Conservation (phyloP, 1,140 invertebrate genomes). For the Hormaphis cornu region DNA sequence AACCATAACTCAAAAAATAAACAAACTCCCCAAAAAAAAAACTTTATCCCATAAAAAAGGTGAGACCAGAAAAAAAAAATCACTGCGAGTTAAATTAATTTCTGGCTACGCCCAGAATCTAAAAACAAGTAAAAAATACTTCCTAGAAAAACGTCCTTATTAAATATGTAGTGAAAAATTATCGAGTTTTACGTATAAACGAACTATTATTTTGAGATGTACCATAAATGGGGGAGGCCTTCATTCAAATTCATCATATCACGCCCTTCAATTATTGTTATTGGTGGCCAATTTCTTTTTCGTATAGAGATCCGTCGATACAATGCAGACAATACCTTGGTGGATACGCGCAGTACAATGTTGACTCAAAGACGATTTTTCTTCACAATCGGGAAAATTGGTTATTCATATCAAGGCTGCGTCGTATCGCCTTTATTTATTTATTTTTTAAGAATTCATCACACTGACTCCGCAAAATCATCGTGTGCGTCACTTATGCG, state of each 20-base stretch:
- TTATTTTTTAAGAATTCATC: background rate
- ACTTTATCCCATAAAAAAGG: too few relatives aligned
- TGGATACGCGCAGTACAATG: background rate
- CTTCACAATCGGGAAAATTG: background rate
- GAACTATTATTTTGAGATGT: background rate
- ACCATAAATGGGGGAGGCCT: background rate
- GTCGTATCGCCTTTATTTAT: background rate
- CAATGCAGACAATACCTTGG: constrained; percentile 19
- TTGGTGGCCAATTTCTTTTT: constrained; percentile 6
- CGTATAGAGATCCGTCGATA: background rate
- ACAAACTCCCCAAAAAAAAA: too few relatives aligned
- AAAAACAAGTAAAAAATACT: too few relatives aligned
- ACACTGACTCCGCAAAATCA: background rate
- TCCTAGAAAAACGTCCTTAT: too few relatives aligned
- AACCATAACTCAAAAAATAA: too few relatives aligned
- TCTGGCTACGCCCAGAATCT: too few relatives aligned
- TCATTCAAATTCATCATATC: background rate
- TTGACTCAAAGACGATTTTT: constrained; percentile 15
- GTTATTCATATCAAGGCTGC: background rate
- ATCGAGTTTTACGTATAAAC: too few relatives aligned
- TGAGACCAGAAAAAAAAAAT: too few relatives aligned
- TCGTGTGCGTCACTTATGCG: background rate
- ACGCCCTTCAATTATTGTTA: constrained; percentile 27
- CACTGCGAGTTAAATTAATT: too few relatives aligned
- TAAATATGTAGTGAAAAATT: too few relatives aligned